Evolutionary conservation across 2,888 invertebrate genomes (phyloP).

Genomic region (Nemotelus nigrinus): DNA sequence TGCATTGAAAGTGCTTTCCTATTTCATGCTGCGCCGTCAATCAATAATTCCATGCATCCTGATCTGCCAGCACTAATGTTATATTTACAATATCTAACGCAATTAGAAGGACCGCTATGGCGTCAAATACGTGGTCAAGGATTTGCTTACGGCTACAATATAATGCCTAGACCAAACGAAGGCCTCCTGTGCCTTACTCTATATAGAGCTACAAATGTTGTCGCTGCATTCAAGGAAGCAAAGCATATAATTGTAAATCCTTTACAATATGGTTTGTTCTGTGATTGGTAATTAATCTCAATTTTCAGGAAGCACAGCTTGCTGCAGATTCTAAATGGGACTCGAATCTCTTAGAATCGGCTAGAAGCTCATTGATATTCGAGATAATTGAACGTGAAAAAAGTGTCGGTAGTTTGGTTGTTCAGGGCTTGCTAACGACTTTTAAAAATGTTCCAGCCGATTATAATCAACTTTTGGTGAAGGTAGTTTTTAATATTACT

Average conservation of each 20-base stretch:
- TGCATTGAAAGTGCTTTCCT: slow-evolving; percentile 83
- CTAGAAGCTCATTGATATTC: slow-evolving; percentile 87
- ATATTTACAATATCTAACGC: slow-evolving; percentile 83
- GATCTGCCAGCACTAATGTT: slow-evolving; percentile 80
- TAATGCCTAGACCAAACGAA: slow-evolving; percentile 72
- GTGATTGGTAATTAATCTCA: slow-evolving; percentile 38
- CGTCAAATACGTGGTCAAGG: slow-evolving; percentile 87
- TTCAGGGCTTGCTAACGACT: slow-evolving; percentile 77
- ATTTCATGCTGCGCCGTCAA: slow-evolving; percentile 73
- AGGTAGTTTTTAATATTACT: slow-evolving; percentile 36
- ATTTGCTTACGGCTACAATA: slow-evolving; percentile 81
- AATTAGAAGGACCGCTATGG: slow-evolving; percentile 81
- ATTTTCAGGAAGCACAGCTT: slow-evolving; percentile 46
- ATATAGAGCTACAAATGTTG: slow-evolving; percentile 80
- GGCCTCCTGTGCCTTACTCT: slow-evolving; percentile 78
- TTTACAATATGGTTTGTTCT: neutral
- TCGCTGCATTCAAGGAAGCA: slow-evolving; percentile 82
- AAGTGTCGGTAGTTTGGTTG: slow-evolving; percentile 78
- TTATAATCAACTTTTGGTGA: slow-evolving; percentile 66
- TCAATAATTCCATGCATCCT: slow-evolving; percentile 70
- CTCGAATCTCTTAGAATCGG: slow-evolving; percentile 79
- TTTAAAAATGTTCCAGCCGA: slow-evolving; percentile 73
- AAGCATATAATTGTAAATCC: slow-evolving; percentile 74
- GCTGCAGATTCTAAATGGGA: slow-evolving; percentile 69
- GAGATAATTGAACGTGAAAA: slow-evolving; percentile 85